A percentile compares a stretch with the other conserved stretches of the same genome.
Conservation (phyloP, 2,113 vertebrate genomes). For the Amphilophus citrinellus region DNA sequence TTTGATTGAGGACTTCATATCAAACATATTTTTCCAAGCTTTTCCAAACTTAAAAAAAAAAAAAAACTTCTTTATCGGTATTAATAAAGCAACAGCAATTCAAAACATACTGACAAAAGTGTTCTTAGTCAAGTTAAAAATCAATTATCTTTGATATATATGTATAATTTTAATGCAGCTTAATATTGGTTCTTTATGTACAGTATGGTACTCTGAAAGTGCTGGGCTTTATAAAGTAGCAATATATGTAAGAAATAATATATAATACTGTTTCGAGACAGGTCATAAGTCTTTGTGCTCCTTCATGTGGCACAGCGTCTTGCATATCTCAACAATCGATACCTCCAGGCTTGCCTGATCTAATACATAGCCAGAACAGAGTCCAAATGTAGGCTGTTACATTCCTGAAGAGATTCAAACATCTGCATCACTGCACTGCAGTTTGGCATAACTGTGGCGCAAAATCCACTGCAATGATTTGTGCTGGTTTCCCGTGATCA, state of each 20-base stretch:
- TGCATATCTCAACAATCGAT: neutral
- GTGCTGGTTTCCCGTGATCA: constrained; percentile 63
- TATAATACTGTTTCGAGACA: constrained; percentile 78
- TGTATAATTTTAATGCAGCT: constrained; percentile 55
- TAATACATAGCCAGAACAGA: constrained; percentile 47
- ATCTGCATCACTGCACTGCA: constrained; percentile 14
- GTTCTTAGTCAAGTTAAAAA: constrained; percentile 32
- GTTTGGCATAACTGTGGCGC: constrained; percentile 20
- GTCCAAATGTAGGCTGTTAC: neutral
- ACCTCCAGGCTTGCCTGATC: constrained; percentile 17
- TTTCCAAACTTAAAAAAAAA: neutral
- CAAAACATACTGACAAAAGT: constrained; percentile 31
- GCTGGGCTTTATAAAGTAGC: constrained; percentile 71
- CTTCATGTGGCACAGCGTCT: constrained; percentile 28
- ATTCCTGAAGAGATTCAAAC: neutral
- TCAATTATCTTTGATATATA: constrained; percentile 18
- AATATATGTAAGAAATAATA: constrained; percentile 59
- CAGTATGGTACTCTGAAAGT: constrained; percentile 77
- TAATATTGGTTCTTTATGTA: constrained; percentile 72
- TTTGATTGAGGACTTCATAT: neutral
- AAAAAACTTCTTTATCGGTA: constrained; percentile 28
- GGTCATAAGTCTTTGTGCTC: constrained; percentile 49
- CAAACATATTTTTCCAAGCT: neutral
- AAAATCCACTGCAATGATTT: neutral
- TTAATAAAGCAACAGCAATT: constrained; percentile 23